Evolutionary conservation across 2,797 vertebrate species (phyloP), one percentile per base, ranked within the genome.

Genomic region (Miichthys miiuy): DNA sequence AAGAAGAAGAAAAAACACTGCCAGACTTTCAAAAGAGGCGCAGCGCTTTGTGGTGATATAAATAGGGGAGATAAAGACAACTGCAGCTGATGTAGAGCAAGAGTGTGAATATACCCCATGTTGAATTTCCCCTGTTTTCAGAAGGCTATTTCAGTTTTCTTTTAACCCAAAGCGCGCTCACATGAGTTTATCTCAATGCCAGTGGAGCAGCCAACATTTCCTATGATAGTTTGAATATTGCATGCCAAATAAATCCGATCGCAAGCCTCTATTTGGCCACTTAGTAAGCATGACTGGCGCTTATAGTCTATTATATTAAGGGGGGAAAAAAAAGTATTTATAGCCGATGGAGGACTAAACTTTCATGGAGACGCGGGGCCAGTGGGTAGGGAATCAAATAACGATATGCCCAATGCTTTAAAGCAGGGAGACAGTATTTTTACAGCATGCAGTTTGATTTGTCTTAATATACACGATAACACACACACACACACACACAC

Each of bases 1-100:
- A 4, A 51, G 2, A 48, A 48, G n/a, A 48, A 46, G 4, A 38
- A 41, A 69, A 74, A 44, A 69, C 58, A 79, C 47, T 69, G 85
- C 84, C 83, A 92, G 91, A 92, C 93, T 94, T 95, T 94, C 85
- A 92, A 95, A 95, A 77, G 86, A 58, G 78, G 68, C 34, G 91
- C 89, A 88, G 73, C 79, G 92, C 93, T 96, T 96, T 94, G 91
- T 94, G 93, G 90, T 75, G 84, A 88, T 89, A 93, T 92, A 94
- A 96, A 95, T 88, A 93, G 93, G 93, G 75, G 85, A 92, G 92
- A 94, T 93, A 95, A 94, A 94, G 92, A 95, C 93, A 95, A 94
- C 83, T 90, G 90, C 88, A 89, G 93, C 90, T 87, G 90, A 90
- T 83, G 90, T 93, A 93, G 90, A 93, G 69, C 73, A 75, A 92